phyloP scores from a whole-genome alignment of 2,888 invertebrate genomes.

The Azorinus chamasolen region DNA sequence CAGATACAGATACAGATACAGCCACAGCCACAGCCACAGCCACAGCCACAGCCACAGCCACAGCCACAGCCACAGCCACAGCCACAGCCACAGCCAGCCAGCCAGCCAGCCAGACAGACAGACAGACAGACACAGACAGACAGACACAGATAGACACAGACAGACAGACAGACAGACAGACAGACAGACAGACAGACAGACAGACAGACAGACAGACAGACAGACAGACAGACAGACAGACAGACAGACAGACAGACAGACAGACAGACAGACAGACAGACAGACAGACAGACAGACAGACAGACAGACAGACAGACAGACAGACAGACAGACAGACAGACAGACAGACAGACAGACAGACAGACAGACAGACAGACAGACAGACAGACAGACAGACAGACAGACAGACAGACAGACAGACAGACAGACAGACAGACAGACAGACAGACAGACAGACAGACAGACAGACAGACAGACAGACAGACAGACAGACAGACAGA shows the following conservation, averaged over 20 bases:
- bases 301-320: constrained; percentile 26
- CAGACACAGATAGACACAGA: no score
- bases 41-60: no score
- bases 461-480: no score
- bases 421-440: constrained; percentile 16
- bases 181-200: constrained; percentile 25
- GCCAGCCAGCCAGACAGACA: no score
- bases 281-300: constrained; percentile 26
- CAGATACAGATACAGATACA: no score
- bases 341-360: constrained; percentile 26
- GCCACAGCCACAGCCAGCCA: no score
- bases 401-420: constrained; percentile 18
- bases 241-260: constrained; percentile 26
- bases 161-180: constrained; percentile 16
- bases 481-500: no score
- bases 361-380: constrained; percentile 26
- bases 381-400: constrained; percentile 26
- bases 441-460: constrained; percentile 9
- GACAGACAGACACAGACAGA: constrained; percentile 19
- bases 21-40: no score
- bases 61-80: no score
- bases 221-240: constrained; percentile 26
- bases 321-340: constrained; percentile 21
- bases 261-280: constrained; percentile 24
- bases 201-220: constrained; percentile 26